Conservation (phyloP, 1,140 invertebrate genomes). For the Zaprionus lachaisei region DNA sequence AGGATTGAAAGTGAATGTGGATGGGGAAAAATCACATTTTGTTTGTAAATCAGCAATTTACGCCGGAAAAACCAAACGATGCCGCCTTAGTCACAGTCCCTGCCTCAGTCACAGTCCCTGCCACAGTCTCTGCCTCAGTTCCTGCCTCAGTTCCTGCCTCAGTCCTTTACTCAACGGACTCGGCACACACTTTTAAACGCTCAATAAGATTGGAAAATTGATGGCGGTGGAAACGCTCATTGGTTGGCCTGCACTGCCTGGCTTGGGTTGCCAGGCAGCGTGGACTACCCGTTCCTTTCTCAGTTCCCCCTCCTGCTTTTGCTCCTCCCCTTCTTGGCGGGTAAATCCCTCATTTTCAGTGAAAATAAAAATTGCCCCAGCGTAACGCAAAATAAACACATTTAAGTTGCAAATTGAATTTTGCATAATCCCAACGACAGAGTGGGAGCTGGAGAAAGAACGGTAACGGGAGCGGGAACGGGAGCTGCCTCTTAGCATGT, state of each 20-base stretch:
- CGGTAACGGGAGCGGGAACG: constrained; percentile 16
- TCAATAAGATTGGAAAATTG: constrained; percentile 83
- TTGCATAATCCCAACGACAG: constrained; percentile 77
- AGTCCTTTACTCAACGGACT: constrained; percentile 1
- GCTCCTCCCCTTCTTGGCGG: constrained; percentile 7
- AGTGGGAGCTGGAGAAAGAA: constrained; percentile 23
- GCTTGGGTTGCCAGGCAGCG: not conserved
- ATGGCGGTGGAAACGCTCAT: constrained; percentile 70
- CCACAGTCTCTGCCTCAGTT: not conserved
- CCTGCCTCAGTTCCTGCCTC: not conserved
- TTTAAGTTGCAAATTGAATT: constrained; percentile 84
- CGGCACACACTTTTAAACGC: constrained; percentile 68
- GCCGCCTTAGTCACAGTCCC: constrained; percentile 33
- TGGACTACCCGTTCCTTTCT: constrained; percentile 23
- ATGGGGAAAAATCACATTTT: constrained; percentile 72
- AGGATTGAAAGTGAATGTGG: not conserved
- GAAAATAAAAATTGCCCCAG: constrained; percentile 83
- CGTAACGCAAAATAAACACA: constrained; percentile 84
- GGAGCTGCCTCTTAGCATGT: constrained; percentile 18
- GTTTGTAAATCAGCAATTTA: constrained; percentile 82
- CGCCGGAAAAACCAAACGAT: constrained; percentile 70
- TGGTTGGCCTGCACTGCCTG: constrained; percentile 46
- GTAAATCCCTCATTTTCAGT: constrained; percentile 82
- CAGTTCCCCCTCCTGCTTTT: not conserved
- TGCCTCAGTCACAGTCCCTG: not conserved